Base-by-base conservation (phyloP, 2,113 vertebrate genomes). In the Sardina pilchardus region DNA sequence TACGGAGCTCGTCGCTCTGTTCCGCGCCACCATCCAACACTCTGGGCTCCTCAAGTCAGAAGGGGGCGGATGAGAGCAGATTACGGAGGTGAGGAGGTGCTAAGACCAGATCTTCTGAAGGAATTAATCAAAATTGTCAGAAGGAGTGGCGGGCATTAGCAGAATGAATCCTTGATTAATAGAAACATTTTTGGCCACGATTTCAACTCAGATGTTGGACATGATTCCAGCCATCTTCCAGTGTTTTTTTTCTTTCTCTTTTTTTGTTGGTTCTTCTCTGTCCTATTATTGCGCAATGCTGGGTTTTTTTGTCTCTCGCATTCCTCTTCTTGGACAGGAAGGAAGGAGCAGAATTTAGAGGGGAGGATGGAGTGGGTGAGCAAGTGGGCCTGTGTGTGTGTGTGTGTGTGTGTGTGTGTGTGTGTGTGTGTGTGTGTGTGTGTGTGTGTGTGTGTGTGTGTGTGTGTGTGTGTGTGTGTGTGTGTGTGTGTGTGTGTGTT, bases 21-120 rank as follows among this genome's bases (percentile, higher is more conserved):
- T 92, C 90, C 90, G 89, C 88, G 93, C 89, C 88, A 87, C 92
- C 89, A 91, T 94, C 88, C 91, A 90, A 94, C 93, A 92, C 88
- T 87, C 81, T 90, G 93, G 90, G 94, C 94, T 94, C 92, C 91
- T 89, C 88, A 88, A 91, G 71, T 36, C 30, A 14, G 63, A 78
- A 78, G 87, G 91, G 50, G 53, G 48, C 17, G 48, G 24, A 24
- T 92, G 92, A 93, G 86, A 94, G 92, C 89, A 92, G 93, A 93
- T 95, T 94, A 94, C 78, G 87, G 90, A 92, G 89, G 91, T 92
- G 92, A 93, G 90, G 90, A 90, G 89, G 90, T 83, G 88, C 85
- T 94, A 93, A 94, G 91, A 91, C 91, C 89, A 93, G 90, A 94
- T 94, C 94, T 92, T 92, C 90, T 92, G 86, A 93, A 94, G 92